Evolutionary conservation across 2,113 vertebrate genomes (phyloP).

Genomic region (Corydoras maculifer): DNA sequence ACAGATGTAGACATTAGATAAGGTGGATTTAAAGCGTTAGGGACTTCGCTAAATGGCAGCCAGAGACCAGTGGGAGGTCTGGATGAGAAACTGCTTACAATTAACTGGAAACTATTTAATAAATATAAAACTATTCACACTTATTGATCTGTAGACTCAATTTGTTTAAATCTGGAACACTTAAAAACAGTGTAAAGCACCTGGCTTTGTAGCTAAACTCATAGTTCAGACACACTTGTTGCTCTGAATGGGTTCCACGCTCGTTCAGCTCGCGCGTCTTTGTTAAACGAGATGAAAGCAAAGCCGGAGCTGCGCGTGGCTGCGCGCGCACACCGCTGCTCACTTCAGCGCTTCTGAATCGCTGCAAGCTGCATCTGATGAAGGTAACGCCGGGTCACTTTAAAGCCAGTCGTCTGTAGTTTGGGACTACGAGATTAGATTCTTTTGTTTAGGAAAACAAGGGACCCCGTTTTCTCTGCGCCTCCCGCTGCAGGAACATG

Average conservation of each 20-base stretch:
- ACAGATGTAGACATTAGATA: not conserved
- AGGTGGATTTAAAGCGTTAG: not conserved
- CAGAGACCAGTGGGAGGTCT: not conserved
- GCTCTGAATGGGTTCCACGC: not conserved
- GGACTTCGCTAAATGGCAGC: not conserved
- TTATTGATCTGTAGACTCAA: too few species aligned
- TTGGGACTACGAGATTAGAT: slow-evolving; percentile 43
- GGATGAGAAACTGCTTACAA: not conserved
- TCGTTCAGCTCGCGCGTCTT: not conserved
- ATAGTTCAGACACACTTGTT: not conserved
- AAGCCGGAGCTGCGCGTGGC: slow-evolving; percentile 3
- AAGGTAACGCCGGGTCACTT: slow-evolving; percentile 12
- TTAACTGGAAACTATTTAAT: not conserved
- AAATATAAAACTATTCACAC: too few species aligned
- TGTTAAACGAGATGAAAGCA: not conserved
- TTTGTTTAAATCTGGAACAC: too few species aligned
- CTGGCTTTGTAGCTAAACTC: too few species aligned
- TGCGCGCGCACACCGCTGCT: not conserved
- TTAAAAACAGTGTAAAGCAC: too few species aligned
- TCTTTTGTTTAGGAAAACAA: slow-evolving; percentile 76
- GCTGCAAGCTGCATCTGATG: slow-evolving; percentile 15
- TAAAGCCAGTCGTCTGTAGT: slow-evolving; percentile 39
- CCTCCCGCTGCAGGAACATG: slow-evolving; percentile 79
- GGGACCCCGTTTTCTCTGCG: slow-evolving; percentile 73
- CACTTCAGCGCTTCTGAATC: slow-evolving; percentile 20